Evolutionary conservation across 1,140 invertebrate species (phyloP), one percentile per base, ranked within the genome.

Genomic region (Pseudomyrmex cubaensis): DNA sequence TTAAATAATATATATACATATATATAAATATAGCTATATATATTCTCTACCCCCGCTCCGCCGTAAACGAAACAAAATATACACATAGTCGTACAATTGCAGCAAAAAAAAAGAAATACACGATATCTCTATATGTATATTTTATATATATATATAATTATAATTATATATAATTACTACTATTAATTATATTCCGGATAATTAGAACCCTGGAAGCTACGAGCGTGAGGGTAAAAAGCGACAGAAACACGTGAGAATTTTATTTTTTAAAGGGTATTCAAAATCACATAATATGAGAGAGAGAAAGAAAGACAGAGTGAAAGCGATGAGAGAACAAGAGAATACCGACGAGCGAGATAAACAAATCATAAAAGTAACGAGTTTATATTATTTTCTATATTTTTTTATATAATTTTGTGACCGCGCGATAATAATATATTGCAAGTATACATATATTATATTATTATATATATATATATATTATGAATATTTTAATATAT

Each of bases 371-470:
- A 70, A 86, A 78, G 62, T 63, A 91, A 86, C 87, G 89, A 93
- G 90, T 90, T 94, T 94, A 35, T 35, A 94, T 94, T 93, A 93
- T 94, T 94, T 94, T 94, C 93, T 94, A 93, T 94, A 94, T 94
- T 94, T 94, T 94, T 94, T 94, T 94, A 94, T 94, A 91, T 93
- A 94, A 94, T 94, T 94, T 93, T 94, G 93, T 85, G 92, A 84
- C 93, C 88, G 92, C 90, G 90, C 91, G 92, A 92, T 93, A 93
- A 93, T 93, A 94, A 93, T 93, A 94, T 94, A 93, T 93, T 92
- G 92, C 52, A 78, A 89, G 69, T 86, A 90, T 85, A 35, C 35
- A 35, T 35, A 35, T 90, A 94, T 91, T 91, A 90, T 90, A 87
- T 85, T 90, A 91, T 89, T 88, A 88, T 90, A 90, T 25, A 88